These are phyloP conservation scores for Mergus octosetaceus DNA, from an alignment of 2,797 vertebrate genomes.

Conservation along the genomic window DNA sequence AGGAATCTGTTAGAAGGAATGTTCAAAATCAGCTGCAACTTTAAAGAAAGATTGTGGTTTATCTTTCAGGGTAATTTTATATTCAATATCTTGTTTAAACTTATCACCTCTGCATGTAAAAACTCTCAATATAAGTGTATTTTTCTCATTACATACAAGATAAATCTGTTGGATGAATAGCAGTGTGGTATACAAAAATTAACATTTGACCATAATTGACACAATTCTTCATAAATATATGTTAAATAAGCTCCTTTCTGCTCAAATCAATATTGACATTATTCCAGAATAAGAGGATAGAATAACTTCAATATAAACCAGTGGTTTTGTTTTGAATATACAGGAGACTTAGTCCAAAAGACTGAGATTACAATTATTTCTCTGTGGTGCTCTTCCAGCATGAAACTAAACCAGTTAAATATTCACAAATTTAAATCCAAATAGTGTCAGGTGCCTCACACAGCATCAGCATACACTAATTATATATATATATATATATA, in stretches of 20 bases:
- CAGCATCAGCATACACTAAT: neutral
- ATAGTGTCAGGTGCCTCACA: neutral
- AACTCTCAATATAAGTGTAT: slow-evolving; percentile 21
- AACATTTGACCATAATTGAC: neutral
- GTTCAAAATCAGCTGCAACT: slow-evolving; percentile 66
- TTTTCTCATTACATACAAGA: neutral
- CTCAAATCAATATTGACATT: neutral
- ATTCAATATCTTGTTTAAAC: slow-evolving; percentile 45
- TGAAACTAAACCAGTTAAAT: neutral
- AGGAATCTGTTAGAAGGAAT: slow-evolving; percentile 67
- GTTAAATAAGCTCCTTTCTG: neutral
- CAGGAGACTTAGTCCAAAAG: neutral
- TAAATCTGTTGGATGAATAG: neutral
- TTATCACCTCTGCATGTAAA: neutral
- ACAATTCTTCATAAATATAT: neutral
- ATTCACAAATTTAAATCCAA: neutral
- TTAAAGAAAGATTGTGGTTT: slow-evolving; percentile 62
- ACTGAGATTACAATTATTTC: neutral
- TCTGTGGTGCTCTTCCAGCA: neutral
- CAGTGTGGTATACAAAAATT: neutral
- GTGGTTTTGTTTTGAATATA: neutral
- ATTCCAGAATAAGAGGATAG: neutral
- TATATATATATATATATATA: neutral
- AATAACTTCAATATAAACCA: neutral
- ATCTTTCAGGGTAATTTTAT: slow-evolving; percentile 62